A percentile compares a stretch with the other conserved stretches of the same genome.
phyloP scores from a whole-genome alignment of 2,113 vertebrate genomes.

The Aptenodytes forsteri region DNA sequence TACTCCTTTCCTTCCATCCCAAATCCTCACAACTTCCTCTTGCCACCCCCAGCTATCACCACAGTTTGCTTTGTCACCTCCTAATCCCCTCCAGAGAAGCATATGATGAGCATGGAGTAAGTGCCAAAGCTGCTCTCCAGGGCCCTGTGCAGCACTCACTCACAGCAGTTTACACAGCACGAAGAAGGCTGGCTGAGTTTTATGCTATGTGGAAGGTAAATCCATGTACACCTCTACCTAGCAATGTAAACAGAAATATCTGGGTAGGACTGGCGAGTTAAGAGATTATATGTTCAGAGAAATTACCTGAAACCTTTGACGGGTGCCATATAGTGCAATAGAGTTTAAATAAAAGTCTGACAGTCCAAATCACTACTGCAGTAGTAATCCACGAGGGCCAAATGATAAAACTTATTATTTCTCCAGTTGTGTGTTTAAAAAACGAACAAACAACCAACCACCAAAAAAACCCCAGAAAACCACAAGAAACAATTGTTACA shows the following conservation, averaged over 20 bases:
- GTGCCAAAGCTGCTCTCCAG: neutral
- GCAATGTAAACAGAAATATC: neutral
- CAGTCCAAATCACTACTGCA: neutral
- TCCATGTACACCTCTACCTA: neutral
- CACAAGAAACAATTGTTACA: neutral
- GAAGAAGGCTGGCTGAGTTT: neutral
- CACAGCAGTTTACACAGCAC: neutral
- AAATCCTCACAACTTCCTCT: constrained; percentile 22
- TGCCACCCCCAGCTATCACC: constrained; percentile 10
- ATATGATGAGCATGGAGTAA: constrained; percentile 2
- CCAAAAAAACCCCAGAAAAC: neutral
- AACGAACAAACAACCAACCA: neutral
- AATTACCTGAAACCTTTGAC: neutral
- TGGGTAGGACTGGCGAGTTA: neutral
- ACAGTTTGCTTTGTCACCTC: constrained; percentile 48
- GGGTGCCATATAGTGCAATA: neutral
- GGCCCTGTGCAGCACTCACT: neutral
- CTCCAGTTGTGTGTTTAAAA: neutral
- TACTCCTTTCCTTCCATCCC: neutral
- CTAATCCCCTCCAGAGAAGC: neutral
- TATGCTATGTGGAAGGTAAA: neutral
- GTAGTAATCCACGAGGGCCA: neutral
- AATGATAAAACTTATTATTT: neutral
- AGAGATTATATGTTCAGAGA: neutral
- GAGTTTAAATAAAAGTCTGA: neutral